Evolutionary conservation across 2,113 vertebrate genomes (phyloP).

Genomic region (Gallinago jamesoni): DNA sequence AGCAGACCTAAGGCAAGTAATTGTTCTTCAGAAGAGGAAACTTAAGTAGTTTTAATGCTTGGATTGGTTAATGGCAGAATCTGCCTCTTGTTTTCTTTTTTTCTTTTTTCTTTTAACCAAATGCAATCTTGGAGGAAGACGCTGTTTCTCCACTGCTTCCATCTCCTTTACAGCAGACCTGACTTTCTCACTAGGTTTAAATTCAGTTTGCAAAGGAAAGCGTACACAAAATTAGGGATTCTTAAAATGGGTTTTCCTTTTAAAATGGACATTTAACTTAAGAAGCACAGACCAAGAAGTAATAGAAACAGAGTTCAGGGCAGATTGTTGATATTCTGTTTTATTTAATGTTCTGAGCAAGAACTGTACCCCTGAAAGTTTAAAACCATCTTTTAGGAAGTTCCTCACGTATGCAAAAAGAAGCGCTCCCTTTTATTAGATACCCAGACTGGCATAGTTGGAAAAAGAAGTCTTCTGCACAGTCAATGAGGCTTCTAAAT

Average conservation of each 20-base stretch:
- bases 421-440: neutral
- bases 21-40: neutral
- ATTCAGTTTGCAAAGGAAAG: neutral
- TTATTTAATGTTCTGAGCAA: neutral
- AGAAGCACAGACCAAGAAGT: neutral
- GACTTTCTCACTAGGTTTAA: neutral
- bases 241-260: neutral
- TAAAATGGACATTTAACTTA: neutral
- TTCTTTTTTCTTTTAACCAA: neutral
- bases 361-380: neutral
- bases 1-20: neutral
- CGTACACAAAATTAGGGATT: neutral
- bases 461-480: neutral
- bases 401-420: neutral
- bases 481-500: neutral
- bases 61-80: neutral
- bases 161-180: neutral
- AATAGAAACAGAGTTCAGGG: neutral
- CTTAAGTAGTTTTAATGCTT: neutral
- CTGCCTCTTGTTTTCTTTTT: neutral
- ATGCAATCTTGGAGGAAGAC: neutral
- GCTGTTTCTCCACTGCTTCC: neutral
- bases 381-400: neutral
- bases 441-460: neutral
- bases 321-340: neutral